Evolutionary conservation across 2,113 vertebrate species (phyloP).

Genomic region (Eurystomus gularis): DNA sequence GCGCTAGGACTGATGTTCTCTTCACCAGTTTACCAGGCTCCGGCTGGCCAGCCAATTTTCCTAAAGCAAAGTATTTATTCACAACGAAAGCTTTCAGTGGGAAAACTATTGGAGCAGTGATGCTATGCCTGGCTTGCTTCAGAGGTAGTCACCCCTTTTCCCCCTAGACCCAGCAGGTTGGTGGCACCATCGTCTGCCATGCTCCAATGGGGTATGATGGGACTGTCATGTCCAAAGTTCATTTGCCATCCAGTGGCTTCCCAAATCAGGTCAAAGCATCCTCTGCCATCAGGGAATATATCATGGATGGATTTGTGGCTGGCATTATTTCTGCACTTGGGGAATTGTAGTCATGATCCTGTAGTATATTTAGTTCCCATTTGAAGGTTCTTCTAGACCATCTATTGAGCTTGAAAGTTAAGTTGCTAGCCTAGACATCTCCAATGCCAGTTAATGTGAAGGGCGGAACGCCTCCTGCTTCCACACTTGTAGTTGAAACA

Average conservation of each 20-base stretch:
- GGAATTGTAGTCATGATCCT: too few species aligned
- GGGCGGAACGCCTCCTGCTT: not conserved
- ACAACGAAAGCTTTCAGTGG: not conserved
- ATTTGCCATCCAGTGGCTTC: not conserved
- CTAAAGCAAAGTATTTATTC: not conserved
- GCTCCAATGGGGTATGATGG: rapidly evolving
- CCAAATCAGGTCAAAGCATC: not conserved
- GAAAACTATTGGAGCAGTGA: not conserved
- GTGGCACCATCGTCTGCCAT: rapidly evolving
- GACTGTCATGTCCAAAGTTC: not conserved
- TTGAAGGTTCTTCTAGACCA: not conserved
- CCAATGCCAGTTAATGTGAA: not conserved
- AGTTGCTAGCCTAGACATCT: not conserved
- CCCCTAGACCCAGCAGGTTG: not conserved
- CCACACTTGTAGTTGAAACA: not conserved
- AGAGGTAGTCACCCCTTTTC: rapidly evolving
- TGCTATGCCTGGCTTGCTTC: rapidly evolving
- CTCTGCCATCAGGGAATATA: not conserved
- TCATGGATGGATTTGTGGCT: not conserved
- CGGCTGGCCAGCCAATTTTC: not conserved
- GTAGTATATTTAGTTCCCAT: too few species aligned
- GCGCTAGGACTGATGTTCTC: rapidly evolving
- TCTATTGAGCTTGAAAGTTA: not conserved
- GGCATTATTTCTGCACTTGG: not conserved
- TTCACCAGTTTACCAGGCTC: not conserved